Conservation (phyloP, 1,140 invertebrate species). For the Brachionus sp. region DNA sequence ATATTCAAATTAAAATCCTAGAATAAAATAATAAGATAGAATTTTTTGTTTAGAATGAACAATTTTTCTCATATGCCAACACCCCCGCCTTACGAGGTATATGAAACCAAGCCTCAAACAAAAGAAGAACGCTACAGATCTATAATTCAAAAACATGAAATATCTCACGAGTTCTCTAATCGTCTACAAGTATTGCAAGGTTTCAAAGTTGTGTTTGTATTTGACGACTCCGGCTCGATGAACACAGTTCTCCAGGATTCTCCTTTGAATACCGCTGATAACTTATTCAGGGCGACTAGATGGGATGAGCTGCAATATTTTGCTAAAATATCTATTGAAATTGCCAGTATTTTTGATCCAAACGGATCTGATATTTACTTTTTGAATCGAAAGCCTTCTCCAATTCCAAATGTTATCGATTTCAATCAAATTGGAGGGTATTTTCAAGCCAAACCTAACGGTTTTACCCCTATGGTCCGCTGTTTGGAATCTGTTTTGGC, state of each 20-base stretch:
- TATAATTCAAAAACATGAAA: slow-evolving; percentile 37
- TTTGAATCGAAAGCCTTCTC: not conserved
- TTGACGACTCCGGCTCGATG: slow-evolving; percentile 43
- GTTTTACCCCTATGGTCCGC: slow-evolving; percentile 5
- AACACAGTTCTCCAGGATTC: slow-evolving; percentile 38
- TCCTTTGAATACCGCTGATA: slow-evolving; percentile 9
- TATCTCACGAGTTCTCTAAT: slow-evolving; percentile 9
- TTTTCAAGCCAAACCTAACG: not conserved
- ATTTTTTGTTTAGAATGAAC: not conserved
- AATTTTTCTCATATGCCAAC: not conserved
- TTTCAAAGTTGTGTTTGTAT: slow-evolving; percentile 40
- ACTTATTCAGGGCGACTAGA: slow-evolving; percentile 15
- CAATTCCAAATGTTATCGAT: not conserved
- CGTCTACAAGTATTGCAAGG: slow-evolving; percentile 10
- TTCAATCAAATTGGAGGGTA: not conserved
- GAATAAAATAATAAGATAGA: not conserved
- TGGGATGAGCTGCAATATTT: slow-evolving; percentile 39
- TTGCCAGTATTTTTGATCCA: slow-evolving; percentile 27
- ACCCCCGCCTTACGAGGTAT: not conserved
- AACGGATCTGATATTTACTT: slow-evolving; percentile 35
- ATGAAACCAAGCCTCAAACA: not conserved
- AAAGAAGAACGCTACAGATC: slow-evolving; percentile 27
- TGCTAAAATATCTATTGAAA: slow-evolving; percentile 36
- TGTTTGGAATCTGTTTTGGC: slow-evolving; percentile 7
- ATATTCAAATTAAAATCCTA: not conserved